Percentiles rank a stretch among this genome's conserved stretches.
Conservation (phyloP, 1,140 invertebrate genomes). For the Aphelenchoides besseyi region DNA sequence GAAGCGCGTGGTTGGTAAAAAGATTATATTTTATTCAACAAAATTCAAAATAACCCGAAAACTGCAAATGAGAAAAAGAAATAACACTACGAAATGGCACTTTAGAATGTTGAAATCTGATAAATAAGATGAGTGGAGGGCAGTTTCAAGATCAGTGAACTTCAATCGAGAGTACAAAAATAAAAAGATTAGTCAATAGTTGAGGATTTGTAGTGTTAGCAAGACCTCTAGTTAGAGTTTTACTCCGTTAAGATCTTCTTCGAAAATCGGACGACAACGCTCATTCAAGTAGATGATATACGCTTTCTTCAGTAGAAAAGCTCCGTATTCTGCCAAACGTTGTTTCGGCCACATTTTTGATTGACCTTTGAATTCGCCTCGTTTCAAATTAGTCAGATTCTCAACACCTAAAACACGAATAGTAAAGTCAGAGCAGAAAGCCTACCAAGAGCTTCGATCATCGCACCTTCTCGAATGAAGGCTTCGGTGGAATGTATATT, state of each 20-base stretch:
- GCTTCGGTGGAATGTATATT: slow-evolving; percentile 86
- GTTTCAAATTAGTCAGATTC: slow-evolving; percentile 77
- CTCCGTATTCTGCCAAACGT: slow-evolving; percentile 73
- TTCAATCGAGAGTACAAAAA: background rate
- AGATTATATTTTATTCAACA: background rate
- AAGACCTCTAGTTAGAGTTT: no score
- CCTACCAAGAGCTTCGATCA: slow-evolving; percentile 79
- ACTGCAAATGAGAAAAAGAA: background rate
- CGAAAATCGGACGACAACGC: slow-evolving; percentile 68
- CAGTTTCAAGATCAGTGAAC: no score
- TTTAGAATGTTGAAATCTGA: background rate
- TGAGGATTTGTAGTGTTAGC: no score
- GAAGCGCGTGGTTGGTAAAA: background rate
- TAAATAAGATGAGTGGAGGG: background rate
- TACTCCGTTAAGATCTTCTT: slow-evolving; percentile 69
- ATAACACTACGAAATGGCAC: background rate
- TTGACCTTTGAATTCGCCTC: slow-evolving; percentile 79
- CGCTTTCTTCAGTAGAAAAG: slow-evolving; percentile 78
- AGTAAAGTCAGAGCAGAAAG: slow-evolving; percentile 24
- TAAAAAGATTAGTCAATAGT: background rate
- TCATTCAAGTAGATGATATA: slow-evolving; percentile 80
- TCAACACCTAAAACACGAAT: slow-evolving; percentile 64
- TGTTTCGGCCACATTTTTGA: slow-evolving; percentile 72
- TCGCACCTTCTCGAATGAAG: slow-evolving; percentile 83
- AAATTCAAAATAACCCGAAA: background rate